Evolutionary conservation across 2,113 vertebrate species (phyloP).

Genomic region (Podarcis cretensis): DNA sequence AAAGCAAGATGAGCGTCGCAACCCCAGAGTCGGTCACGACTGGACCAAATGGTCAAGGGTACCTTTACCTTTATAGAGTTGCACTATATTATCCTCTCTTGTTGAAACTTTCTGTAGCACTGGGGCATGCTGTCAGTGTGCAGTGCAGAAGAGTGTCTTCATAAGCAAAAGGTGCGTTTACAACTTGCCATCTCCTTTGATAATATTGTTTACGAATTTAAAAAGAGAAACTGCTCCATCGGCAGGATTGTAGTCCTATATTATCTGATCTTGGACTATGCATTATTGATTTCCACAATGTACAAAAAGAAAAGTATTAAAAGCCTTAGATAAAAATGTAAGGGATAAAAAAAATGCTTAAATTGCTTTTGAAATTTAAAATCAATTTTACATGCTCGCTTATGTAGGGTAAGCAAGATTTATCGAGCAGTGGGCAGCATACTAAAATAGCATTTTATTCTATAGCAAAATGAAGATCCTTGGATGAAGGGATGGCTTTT

Average conservation of each 20-base stretch:
- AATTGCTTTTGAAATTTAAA: slow-evolving; percentile 55
- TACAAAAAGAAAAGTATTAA: slow-evolving; percentile 44
- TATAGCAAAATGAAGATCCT: neutral
- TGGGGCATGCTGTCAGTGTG: neutral
- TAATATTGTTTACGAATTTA: slow-evolving; percentile 55
- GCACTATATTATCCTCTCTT: neutral
- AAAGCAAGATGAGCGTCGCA: too few species aligned
- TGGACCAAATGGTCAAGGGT: too few species aligned
- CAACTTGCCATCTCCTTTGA: slow-evolving; percentile 26
- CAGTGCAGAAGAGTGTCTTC: neutral
- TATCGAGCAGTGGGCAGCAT: slow-evolving; percentile 51
- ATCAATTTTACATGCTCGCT: slow-evolving; percentile 50
- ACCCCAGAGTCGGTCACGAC: too few species aligned
- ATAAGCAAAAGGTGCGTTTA: slow-evolving; percentile 14
- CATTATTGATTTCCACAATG: slow-evolving; percentile 55
- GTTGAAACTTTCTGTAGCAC: neutral
- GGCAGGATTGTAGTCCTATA: slow-evolving; percentile 21
- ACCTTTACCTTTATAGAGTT: neutral
- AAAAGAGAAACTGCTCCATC: slow-evolving; percentile 36
- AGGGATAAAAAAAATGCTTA: slow-evolving; percentile 38
- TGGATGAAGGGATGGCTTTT: neutral
- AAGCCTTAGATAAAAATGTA: slow-evolving; percentile 49
- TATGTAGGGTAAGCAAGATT: slow-evolving; percentile 39
- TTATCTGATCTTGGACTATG: slow-evolving; percentile 51
- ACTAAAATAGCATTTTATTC: slow-evolving; percentile 36